Conservation (phyloP, 23 tunicate species). For the Trididemnum nubilum region DNA sequence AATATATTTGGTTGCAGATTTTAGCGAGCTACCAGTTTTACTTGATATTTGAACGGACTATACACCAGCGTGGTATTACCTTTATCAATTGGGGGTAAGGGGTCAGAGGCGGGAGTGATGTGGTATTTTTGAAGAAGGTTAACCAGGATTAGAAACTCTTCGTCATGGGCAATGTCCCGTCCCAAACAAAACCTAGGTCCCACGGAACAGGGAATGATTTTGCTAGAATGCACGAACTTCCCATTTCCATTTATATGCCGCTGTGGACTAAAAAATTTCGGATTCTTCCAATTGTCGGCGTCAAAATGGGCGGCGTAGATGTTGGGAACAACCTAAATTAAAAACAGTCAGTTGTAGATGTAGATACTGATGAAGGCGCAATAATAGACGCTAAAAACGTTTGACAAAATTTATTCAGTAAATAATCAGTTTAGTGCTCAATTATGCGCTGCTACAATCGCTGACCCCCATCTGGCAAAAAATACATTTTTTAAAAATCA, state of each 20-base stretch:
- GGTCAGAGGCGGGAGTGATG: neutral
- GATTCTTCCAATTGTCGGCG: conserved; percentile 14
- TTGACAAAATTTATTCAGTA: no score
- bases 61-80: neutral
- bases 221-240: conserved; percentile 17
- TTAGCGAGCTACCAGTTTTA: no score
- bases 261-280: conserved; percentile 20
- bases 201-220: conserved; percentile 43
- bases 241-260: conserved; percentile 52
- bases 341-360: neutral
- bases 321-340: conserved; percentile 26
- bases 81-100: neutral
- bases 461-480: no score
- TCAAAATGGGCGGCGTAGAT: conserved; percentile 28
- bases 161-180: conserved; percentile 30
- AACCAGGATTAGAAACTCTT: conserved; percentile 36
- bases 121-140: conserved; percentile 30
- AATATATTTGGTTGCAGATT: no score
- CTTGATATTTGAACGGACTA: conserved; percentile 10
- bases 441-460: no score
- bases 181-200: conserved; percentile 53
- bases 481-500: no score
- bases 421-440: no score
- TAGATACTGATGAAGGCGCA: no score
- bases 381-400: no score